Evolutionary conservation across 2,888 invertebrate genomes (phyloP).

Genomic region (Tenthredo mesomela): DNA sequence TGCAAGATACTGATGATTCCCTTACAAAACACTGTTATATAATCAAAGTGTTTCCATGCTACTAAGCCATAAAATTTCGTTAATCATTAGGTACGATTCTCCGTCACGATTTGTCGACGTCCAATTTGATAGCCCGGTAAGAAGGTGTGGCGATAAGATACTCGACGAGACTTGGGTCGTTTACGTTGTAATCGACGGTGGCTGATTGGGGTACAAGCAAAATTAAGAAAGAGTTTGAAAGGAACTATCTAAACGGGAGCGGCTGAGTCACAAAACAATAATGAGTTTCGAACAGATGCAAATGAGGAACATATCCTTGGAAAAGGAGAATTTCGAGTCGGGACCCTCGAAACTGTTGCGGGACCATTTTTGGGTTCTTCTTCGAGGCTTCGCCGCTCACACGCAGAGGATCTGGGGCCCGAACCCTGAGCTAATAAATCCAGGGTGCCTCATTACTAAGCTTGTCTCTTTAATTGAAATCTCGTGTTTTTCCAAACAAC

Average conservation of each 20-base stretch:
- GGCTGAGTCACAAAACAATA: slow-evolving; percentile 60
- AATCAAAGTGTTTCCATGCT: slow-evolving; percentile 2
- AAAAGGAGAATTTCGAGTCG: slow-evolving; percentile 30
- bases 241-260: slow-evolving; percentile 51
- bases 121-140: slow-evolving; percentile 33
- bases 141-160: slow-evolving; percentile 35
- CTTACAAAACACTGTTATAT: not conserved
- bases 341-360: slow-evolving; percentile 11
- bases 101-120: slow-evolving; percentile 43
- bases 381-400: slow-evolving; percentile 54
- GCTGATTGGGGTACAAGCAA: slow-evolving; percentile 47
- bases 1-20: not conserved
- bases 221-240: slow-evolving; percentile 32
- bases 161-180: slow-evolving; percentile 19
- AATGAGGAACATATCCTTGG: slow-evolving; percentile 59
- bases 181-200: slow-evolving; percentile 39
- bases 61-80: not conserved
- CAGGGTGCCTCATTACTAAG: slow-evolving; percentile 80
- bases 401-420: slow-evolving; percentile 66
- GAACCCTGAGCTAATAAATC: slow-evolving; percentile 72
- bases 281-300: slow-evolving; percentile 68
- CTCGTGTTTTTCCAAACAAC: slow-evolving; percentile 79
- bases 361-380: slow-evolving; percentile 18
- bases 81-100: slow-evolving; percentile 18
- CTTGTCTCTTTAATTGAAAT: slow-evolving; percentile 83